Percentiles rank a stretch among this genome's conserved stretches.
Conservation (phyloP, 2,888 invertebrate genomes). For the Ectobius pallidus region DNA sequence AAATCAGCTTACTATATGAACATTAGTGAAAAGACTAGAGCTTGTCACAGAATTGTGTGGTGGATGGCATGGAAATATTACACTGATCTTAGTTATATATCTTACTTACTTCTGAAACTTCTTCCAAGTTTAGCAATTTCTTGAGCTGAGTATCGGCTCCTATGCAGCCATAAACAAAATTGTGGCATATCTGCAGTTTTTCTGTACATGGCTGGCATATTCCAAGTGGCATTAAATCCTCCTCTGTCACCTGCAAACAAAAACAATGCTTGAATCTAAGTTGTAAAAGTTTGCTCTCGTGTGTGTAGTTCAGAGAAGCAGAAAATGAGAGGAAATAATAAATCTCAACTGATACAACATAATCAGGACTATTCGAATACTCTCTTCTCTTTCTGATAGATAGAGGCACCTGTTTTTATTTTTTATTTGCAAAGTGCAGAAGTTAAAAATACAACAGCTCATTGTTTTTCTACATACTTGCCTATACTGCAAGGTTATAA, state of each 20-base stretch:
- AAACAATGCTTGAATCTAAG: too few species aligned
- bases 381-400: too few species aligned
- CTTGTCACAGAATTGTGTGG: background rate
- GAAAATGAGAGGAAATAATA: background rate
- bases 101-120: background rate
- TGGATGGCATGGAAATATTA: background rate
- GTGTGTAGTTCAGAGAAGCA: too few species aligned
- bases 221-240: background rate
- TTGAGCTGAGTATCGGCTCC: background rate
- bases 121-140: background rate
- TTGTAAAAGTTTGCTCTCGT: too few species aligned
- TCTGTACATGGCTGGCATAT: background rate
- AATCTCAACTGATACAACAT: background rate
- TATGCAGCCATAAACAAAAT: background rate
- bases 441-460: too few species aligned
- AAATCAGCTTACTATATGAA: background rate
- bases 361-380: background rate
- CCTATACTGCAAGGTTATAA: too few species aligned
- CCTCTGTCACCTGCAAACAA: background rate
- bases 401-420: too few species aligned
- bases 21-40: background rate
- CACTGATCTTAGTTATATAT: too few species aligned
- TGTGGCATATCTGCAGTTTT: background rate
- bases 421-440: too few species aligned
- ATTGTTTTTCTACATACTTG: too few species aligned